A percentile compares a stretch with the other conserved stretches of the same genome.
These are phyloP conservation scores for Yponomeuta plumbellus DNA, from an alignment of 2,888 invertebrate species.

Conservation along the genomic window DNA sequence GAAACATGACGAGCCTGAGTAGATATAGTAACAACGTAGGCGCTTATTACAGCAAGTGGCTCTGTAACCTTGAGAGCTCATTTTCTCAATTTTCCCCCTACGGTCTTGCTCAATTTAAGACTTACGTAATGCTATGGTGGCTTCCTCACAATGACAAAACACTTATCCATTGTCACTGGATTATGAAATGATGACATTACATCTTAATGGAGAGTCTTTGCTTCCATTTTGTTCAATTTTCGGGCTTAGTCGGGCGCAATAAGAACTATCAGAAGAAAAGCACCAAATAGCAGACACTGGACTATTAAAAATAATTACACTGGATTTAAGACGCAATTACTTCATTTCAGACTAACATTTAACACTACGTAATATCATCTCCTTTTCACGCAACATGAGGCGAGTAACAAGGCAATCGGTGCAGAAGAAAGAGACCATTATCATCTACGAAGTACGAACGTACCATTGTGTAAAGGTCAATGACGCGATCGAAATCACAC, in stretches of 20 bases:
- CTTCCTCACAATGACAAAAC: neutral
- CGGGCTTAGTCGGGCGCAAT: neutral
- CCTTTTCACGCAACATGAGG: neutral
- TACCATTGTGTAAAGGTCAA: conserved; percentile 18
- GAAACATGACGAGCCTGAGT: neutral
- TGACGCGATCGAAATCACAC: conserved; percentile 12
- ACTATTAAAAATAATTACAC: conserved; percentile 2
- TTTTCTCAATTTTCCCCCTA: neutral
- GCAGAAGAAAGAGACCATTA: neutral
- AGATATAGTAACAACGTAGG: neutral
- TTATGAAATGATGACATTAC: neutral
- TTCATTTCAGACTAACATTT: neutral
- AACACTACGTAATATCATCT: neutral
- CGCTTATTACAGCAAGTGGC: neutral
- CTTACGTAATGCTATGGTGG: neutral
- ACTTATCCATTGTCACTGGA: neutral
- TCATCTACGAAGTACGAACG: neutral
- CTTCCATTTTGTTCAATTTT: neutral
- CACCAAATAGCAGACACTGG: neutral
- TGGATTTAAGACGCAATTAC: conserved; percentile 1
- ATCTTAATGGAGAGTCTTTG: neutral
- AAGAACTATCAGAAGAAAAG: neutral
- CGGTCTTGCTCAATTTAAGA: neutral
- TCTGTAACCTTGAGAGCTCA: neutral
- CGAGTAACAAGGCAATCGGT: neutral